A percentile compares a stretch with the other conserved stretches of the same genome.
These are phyloP conservation scores for Drosophila mulleri DNA, from an alignment of 2,888 invertebrate species.

Conservation along the genomic window DNA sequence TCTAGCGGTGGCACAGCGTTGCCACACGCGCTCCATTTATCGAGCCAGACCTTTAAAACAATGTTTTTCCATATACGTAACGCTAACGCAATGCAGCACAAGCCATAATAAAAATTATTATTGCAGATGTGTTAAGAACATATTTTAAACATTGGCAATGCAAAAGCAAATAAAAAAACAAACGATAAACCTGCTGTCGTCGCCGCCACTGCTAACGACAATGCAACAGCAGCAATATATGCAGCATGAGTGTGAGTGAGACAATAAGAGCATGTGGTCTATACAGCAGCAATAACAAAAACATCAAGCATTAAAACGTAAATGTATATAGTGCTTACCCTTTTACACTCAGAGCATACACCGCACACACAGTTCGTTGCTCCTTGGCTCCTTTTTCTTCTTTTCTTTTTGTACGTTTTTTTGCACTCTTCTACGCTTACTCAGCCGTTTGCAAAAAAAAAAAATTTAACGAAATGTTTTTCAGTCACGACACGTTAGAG, in stretches of 20 bases:
- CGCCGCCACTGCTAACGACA: conserved; percentile 33
- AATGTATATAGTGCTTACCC: conserved; percentile 72
- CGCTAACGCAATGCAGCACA: conserved; percentile 11
- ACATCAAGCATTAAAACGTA: conserved; percentile 55
- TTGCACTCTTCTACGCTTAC: conserved; percentile 75
- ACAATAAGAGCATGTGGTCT: conserved; percentile 48
- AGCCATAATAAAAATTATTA: conserved; percentile 3
- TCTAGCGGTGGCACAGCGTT: conserved; percentile 54
- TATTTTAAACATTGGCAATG: conserved; percentile 24
- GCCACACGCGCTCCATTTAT: conserved; percentile 55
- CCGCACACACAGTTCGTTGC: conserved; percentile 78
- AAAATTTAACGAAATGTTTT: conserved; percentile 54
- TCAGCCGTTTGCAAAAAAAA: conserved; percentile 64
- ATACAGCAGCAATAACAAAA: conserved; percentile 54
- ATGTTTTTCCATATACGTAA: conserved; percentile 32
- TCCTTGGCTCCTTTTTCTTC: conserved; percentile 77
- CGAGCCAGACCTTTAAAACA: conserved; percentile 44
- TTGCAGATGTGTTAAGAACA: conserved; percentile 12
- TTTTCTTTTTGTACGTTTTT: conserved; percentile 60
- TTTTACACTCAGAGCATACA: conserved; percentile 71
- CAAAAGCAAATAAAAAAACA: conserved; percentile 29
- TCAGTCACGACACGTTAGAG: conserved; percentile 44
- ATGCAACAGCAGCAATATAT: conserved; percentile 49
- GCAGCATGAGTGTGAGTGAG: conserved; percentile 45
- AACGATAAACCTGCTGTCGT: conserved; percentile 52